Conservation (phyloP, 2,888 invertebrate genomes). For the Trichacis sp. region DNA sequence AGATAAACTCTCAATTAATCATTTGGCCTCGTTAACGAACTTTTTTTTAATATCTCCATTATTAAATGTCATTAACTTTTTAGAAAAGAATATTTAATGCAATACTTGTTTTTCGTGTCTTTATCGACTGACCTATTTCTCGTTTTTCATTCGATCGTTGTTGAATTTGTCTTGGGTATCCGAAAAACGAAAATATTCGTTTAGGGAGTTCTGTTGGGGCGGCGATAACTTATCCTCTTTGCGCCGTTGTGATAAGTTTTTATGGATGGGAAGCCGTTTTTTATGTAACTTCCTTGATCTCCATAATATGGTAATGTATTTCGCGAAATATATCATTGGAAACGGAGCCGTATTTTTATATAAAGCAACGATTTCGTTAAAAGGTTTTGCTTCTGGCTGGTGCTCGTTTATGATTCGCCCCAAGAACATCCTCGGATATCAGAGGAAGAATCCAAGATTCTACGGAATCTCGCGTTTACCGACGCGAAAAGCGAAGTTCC, state of each 20-base stretch:
- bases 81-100: no score
- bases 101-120: no score
- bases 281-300: constrained; percentile 75
- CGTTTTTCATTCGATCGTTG: no score
- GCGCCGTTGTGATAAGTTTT: constrained; percentile 75
- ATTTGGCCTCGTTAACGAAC: no score
- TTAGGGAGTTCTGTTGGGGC: constrained; percentile 76
- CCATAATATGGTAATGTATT: constrained; percentile 75
- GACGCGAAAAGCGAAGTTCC: constrained; percentile 69
- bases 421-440: constrained; percentile 76
- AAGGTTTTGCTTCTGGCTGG: constrained; percentile 72
- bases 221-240: constrained; percentile 78
- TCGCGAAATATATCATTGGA: no score
- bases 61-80: no score
- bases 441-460: constrained; percentile 73
- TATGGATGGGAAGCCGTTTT: constrained; percentile 82
- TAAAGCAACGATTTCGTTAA: background rate
- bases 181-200: constrained; percentile 11
- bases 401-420: constrained; percentile 76
- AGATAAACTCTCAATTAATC: no score
- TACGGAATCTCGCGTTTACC: constrained; percentile 68
- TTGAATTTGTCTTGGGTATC: no score
- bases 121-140: no score
- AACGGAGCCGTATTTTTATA: no score
- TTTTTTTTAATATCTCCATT: no score